phyloP scores from a whole-genome alignment of 2,113 vertebrate genomes.

The Narcine bancroftii region DNA sequence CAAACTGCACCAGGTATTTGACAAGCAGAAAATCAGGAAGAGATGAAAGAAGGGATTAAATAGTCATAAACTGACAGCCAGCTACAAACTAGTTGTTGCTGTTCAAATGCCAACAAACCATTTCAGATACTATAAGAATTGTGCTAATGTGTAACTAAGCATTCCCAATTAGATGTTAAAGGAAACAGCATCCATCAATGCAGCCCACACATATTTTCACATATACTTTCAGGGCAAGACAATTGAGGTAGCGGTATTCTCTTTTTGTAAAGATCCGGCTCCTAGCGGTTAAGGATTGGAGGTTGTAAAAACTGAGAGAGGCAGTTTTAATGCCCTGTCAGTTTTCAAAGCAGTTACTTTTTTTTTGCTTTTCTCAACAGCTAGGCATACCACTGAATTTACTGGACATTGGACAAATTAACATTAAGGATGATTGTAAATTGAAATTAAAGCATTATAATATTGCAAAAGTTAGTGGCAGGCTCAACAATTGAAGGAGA shows the following conservation, averaged over 20 bases:
- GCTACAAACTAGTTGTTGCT: not conserved
- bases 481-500: too few species aligned
- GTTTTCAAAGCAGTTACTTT: not conserved
- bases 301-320: not conserved
- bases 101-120: not conserved
- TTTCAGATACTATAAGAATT: not conserved
- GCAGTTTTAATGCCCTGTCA: not conserved
- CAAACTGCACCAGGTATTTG: too few species aligned
- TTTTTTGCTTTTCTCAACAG: too few species aligned
- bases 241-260: not conserved
- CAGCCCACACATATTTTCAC: too few species aligned
- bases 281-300: not conserved
- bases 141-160: not conserved
- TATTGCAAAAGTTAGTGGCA: too few species aligned
- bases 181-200: not conserved
- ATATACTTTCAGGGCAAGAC: not conserved
- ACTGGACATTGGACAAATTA: too few species aligned
- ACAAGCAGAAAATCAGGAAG: not conserved
- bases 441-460: too few species aligned
- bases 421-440: too few species aligned
- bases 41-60: not conserved
- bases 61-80: not conserved
- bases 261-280: not conserved
- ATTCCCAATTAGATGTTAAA: not conserved
- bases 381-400: too few species aligned